Evolutionary conservation across 2,888 invertebrate genomes (phyloP), one percentile per base, ranked within the genome.

Genomic region (Rugalucina vietnamica): DNA sequence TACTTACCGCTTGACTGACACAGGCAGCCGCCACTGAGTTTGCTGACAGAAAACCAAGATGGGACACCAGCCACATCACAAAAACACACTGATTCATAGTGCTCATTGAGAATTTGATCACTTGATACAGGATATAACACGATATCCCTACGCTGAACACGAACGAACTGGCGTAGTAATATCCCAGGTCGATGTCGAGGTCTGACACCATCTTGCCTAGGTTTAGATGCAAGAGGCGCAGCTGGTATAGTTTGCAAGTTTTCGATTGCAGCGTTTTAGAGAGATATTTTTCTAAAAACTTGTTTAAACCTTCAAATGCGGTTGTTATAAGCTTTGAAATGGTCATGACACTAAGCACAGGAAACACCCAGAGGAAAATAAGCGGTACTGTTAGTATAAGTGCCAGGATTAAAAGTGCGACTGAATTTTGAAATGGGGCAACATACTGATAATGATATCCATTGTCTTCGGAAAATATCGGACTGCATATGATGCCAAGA

Each of bases 1-100:
- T 57, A 75, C 79, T 79, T 65, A 79, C 79, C 8, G 79, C 50
- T 74, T 79, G 73, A 79, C 73, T 34, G 12, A 79, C 79, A 29
- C 39, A 49, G 12, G 79, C 79, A 29, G 79, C 79, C 60, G 29
- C 57, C 2, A 79, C 29, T 29, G 79, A 73, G 43, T 65, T 34
- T 18, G 29, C 29, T 5, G 60, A 32, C 1, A 79, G 43, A 14
- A 27, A n/a, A 39, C 29, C 79, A 1, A 79, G 14, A 10, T 1
- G 1, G 1, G 32, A n/a, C 0, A 73, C 12, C 32, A 79, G n/a
- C 79, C 79, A 79, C 34, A 43, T 73, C 5, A 79, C n/a, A 39
- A 49, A 79, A 72, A 83, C 18, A 1, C 57, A 27, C 49, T 76
- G 18, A 4, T 39, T 43, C 18, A 65, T 75, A 0, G 49, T 79